Evolutionary conservation across 2,888 invertebrate species (phyloP).

Genomic region (Prosopocoilus inquinatus): DNA sequence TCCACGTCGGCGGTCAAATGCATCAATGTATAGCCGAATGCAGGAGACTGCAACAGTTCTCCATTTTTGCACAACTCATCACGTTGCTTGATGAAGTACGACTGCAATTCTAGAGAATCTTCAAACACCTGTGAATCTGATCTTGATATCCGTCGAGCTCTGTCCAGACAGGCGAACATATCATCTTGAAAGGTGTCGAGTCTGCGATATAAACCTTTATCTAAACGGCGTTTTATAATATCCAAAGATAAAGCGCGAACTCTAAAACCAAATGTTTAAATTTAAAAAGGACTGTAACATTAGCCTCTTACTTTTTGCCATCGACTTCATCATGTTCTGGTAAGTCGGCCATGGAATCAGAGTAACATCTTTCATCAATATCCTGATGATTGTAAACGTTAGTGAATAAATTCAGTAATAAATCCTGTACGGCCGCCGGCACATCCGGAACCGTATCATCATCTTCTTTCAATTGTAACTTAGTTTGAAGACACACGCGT

Average conservation of each 20-base stretch:
- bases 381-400: conserved; percentile 95
- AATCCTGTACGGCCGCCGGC: conserved; percentile 82
- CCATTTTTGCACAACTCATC: conserved; percentile 73
- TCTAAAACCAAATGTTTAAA: conserved; percentile 49
- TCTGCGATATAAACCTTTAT: conserved; percentile 88
- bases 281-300: background rate
- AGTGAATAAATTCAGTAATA: conserved; percentile 88
- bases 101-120: conserved; percentile 91
- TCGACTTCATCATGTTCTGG: conserved; percentile 82
- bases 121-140: conserved; percentile 95
- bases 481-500: conserved; percentile 87
- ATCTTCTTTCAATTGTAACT: conserved; percentile 76
- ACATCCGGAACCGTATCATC: conserved; percentile 90
- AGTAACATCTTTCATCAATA: conserved; percentile 93
- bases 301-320: conserved; percentile 58
- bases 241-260: conserved; percentile 85
- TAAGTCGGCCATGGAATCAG: conserved; percentile 92
- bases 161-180: conserved; percentile 88
- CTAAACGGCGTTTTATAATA: conserved; percentile 87
- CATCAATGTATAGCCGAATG: conserved; percentile 74
- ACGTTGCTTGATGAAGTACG: conserved; percentile 80
- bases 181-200: conserved; percentile 96
- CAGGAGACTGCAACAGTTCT: conserved; percentile 80
- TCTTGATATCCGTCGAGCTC: conserved; percentile 82
- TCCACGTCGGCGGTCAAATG: conserved; percentile 76